Conservation (phyloP, 2,113 vertebrate genomes). For the Podarcis muralis region DNA sequence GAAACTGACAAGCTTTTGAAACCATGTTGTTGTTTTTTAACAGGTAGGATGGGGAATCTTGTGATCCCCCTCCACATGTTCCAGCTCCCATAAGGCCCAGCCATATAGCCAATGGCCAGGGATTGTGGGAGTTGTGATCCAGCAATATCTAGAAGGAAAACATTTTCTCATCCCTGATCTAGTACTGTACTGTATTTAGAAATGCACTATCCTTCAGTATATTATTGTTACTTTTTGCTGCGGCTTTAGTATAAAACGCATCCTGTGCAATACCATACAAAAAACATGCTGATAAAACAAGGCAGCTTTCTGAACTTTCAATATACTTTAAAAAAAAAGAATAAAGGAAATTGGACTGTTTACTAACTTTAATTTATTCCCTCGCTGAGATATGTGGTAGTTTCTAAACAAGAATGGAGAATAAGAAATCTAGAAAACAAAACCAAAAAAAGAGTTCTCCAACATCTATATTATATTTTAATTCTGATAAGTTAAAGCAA, state of each 20-base stretch:
- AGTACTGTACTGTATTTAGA: neutral
- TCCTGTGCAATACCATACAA: neutral
- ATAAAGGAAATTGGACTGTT: neutral
- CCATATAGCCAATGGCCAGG: neutral
- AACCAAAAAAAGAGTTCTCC: neutral
- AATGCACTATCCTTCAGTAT: neutral
- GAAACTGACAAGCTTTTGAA: neutral
- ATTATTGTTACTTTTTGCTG: neutral
- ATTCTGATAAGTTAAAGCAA: neutral
- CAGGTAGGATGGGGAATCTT: too few relatives aligned
- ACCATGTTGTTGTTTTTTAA: neutral
- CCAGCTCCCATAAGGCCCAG: too few relatives aligned
- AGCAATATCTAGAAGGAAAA: neutral
- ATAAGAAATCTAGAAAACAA: conserved; percentile 7
- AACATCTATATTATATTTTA: neutral
- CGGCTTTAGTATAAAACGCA: neutral
- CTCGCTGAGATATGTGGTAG: neutral
- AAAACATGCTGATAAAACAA: neutral
- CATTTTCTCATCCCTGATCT: too few relatives aligned
- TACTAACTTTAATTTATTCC: neutral
- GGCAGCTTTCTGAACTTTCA: conserved; percentile 15
- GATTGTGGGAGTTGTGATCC: too few relatives aligned
- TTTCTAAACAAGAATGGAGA: conserved; percentile 6
- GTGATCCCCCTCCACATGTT: too few relatives aligned
- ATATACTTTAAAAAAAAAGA: neutral